Evolutionary conservation across 1,140 invertebrate genomes (phyloP).

Genomic region (Oedothorax gibbosus): DNA sequence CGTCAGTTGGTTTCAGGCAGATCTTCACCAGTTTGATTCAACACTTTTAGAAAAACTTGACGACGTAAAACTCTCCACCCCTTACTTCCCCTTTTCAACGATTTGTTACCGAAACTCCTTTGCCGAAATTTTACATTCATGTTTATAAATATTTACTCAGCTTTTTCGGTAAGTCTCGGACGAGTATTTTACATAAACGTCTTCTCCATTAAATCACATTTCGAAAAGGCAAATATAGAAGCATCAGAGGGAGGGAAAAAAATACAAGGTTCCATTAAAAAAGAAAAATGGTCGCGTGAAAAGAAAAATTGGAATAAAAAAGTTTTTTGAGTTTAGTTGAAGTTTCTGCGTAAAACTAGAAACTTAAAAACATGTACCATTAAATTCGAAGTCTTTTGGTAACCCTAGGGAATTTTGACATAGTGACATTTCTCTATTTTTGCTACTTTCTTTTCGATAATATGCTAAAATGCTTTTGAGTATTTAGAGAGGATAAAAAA

Average conservation of each 20-base stretch:
- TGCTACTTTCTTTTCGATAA: constrained; percentile 35
- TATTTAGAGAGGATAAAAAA: constrained; percentile 29
- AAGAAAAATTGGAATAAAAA: background rate
- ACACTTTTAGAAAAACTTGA: background rate
- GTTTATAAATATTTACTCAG: constrained; percentile 55
- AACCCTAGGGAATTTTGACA: constrained; percentile 30
- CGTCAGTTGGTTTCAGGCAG: background rate
- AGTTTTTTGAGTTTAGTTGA: constrained; percentile 22
- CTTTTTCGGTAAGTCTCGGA: background rate
- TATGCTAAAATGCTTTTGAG: constrained; percentile 54
- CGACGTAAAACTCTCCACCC: background rate
- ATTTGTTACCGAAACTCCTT: constrained; percentile 30
- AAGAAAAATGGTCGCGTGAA: constrained; percentile 21
- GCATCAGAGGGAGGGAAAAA: constrained; percentile 32
- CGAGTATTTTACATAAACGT: constrained; percentile 47
- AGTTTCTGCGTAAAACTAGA: constrained; percentile 33
- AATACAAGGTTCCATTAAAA: constrained; percentile 19
- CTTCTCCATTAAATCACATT: constrained; percentile 48
- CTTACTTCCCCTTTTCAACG: background rate
- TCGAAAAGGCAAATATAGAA: constrained; percentile 15
- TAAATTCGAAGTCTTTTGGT: constrained; percentile 42
- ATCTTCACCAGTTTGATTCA: background rate
- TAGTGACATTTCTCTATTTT: constrained; percentile 22
- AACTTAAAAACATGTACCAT: constrained; percentile 33
- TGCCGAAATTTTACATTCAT: constrained; percentile 49